Evolutionary conservation across 2,797 vertebrate species (phyloP).

Genomic region (Tadarida brasiliensis): DNA sequence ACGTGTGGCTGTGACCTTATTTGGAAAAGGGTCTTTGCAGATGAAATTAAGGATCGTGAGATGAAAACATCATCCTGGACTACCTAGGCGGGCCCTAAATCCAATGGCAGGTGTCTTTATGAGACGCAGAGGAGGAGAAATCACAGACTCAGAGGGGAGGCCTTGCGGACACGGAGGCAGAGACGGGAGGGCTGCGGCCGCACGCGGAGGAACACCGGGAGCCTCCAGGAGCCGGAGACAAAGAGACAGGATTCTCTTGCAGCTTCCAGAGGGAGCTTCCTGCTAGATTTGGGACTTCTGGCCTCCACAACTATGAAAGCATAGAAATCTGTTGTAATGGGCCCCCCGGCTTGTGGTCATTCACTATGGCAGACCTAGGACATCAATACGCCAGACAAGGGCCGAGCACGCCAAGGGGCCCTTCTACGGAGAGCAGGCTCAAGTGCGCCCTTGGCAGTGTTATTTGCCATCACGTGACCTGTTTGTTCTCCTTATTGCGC

Average conservation of each 20-base stretch:
- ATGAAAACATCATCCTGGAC: too few relatives aligned
- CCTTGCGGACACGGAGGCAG: too few relatives aligned
- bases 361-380: background rate
- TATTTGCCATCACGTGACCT: background rate
- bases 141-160: too few relatives aligned
- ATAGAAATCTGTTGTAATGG: background rate
- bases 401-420: background rate
- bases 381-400: background rate
- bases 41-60: too few relatives aligned
- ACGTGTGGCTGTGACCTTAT: background rate
- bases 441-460: rapidly evolving
- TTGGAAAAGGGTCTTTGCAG: background rate
- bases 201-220: background rate
- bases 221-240: background rate
- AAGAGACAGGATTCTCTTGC: background rate
- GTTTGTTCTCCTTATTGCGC: background rate
- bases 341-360: background rate
- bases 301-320: too few relatives aligned
- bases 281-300: background rate
- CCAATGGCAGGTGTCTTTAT: too few relatives aligned
- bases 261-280: background rate
- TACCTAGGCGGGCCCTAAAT: too few relatives aligned
- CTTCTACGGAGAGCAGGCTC: too few relatives aligned
- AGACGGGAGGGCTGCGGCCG: background rate
- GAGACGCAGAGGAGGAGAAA: too few relatives aligned